A percentile compares a stretch with the other conserved stretches of the same genome.
Evolutionary conservation across 2,113 vertebrate species (phyloP).

Genomic region (Amblyopsis rosae): DNA sequence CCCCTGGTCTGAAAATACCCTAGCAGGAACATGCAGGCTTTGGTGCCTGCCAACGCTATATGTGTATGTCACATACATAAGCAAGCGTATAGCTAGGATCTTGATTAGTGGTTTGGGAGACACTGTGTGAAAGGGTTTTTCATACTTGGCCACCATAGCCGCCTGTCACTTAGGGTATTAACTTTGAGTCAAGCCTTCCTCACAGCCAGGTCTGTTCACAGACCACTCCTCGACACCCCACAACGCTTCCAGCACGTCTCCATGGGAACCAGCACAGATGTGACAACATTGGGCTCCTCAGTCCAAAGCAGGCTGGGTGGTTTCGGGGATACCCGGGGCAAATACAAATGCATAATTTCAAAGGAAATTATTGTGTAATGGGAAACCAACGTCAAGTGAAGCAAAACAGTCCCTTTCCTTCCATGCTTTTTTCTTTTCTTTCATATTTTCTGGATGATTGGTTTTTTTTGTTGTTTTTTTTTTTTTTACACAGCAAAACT

Average conservation of each 20-base stretch:
- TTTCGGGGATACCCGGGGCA: slow-evolving; percentile 39
- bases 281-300: slow-evolving; percentile 30
- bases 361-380: slow-evolving; percentile 47
- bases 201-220: not conserved
- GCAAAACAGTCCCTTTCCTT: slow-evolving; percentile 17
- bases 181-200: slow-evolving; percentile 7
- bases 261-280: slow-evolving; percentile 43
- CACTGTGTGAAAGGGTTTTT: not conserved
- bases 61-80: slow-evolving; percentile 33
- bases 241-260: slow-evolving; percentile 45
- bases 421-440: slow-evolving; percentile 17
- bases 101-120: slow-evolving; percentile 38
- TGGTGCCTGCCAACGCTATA: slow-evolving; percentile 16
- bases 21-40: slow-evolving; percentile 25
- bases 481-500: not conserved
- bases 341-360: slow-evolving; percentile 49
- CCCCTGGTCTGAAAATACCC: slow-evolving; percentile 6
- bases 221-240: slow-evolving; percentile 52
- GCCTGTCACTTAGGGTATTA: slow-evolving; percentile 32
- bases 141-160: slow-evolving; percentile 44
- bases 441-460: slow-evolving; percentile 36
- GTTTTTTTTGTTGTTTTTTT: slow-evolving; percentile 22
- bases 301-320: slow-evolving; percentile 52
- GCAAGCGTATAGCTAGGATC: slow-evolving; percentile 33
- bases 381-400: slow-evolving; percentile 40